Base-by-base conservation (phyloP, 1,140 invertebrate genomes). In the Scaptomyza pallida region DNA sequence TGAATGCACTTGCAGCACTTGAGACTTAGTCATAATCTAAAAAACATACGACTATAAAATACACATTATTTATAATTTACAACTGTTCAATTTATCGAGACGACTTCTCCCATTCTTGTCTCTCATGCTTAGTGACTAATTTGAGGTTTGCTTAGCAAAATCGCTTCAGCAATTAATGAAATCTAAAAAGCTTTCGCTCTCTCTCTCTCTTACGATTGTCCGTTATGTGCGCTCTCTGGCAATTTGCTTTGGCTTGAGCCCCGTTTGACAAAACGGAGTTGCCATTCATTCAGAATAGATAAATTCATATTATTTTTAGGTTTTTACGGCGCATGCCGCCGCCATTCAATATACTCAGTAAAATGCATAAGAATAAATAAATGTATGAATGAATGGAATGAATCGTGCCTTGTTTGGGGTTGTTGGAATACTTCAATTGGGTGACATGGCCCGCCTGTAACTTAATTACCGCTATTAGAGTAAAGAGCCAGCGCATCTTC, bases 391-490 rank as follows among this genome's bases (percentile, higher is more conserved):
- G 33, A 37, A 37, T 37, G 33, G 9, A 37, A n/a, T 8, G 12
- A 30, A 30, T 30, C 26, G 26, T 30, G 26, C 26, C 26, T 30
- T 1, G 33, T n/a, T n/a, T 37, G 33, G 33, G 59, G 59, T 52
- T 61, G n/a, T n/a, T 19, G 33, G 16, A 0, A 30, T 6, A 37
- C 9, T 33, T 48, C 37, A 52, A 55, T 33, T 37, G 63, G 56
- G 52, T 43, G 16, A 54, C 44, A 54, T 54, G 40, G 40, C 65
- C 57, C 54, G 65, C 57, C 59, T 47, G 37, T 75, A 50, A 75
- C 72, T 76, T 80, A 80, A 80, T 80, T 79, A 67, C 57, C 59
- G 56, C 61, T 63, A 80, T 80, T 79, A 35, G 51, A 26, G 17
- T 26, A 16, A 13, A 8, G 13, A 16, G 44, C 33, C 26, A 12